These are phyloP conservation scores for Dyspetes luteomarginatus DNA, from an alignment of 2,888 invertebrate genomes.

Conservation along the genomic window DNA sequence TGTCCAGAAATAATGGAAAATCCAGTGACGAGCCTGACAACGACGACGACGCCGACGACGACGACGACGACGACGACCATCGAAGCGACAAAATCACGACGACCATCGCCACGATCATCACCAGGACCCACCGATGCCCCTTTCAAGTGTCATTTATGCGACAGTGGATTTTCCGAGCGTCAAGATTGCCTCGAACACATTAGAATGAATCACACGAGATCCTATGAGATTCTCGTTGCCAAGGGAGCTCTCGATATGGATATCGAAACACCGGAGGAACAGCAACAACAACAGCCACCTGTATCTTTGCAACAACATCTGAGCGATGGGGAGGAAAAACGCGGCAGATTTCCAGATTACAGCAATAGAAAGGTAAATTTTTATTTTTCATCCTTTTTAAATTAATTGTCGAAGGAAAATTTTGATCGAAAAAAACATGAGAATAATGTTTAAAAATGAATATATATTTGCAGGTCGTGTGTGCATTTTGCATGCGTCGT, in stretches of 20 bases:
- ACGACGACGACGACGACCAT: constrained; percentile 55
- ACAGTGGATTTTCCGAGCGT: constrained; percentile 92
- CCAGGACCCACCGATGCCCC: constrained; percentile 87
- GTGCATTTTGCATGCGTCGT: constrained; percentile 96
- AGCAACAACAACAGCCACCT: constrained; percentile 80
- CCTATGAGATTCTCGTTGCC: constrained; percentile 92
- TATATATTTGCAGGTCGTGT: constrained; percentile 88
- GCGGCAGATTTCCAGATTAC: constrained; percentile 93
- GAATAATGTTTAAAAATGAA: background rate
- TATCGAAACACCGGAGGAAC: constrained; percentile 83
- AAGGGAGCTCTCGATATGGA: constrained; percentile 90
- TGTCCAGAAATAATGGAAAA: constrained; percentile 72
- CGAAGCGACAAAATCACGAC: constrained; percentile 72
- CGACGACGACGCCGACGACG: constrained; percentile 61
- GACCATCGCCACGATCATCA: constrained; percentile 78
- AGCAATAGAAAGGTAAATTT: constrained; percentile 91
- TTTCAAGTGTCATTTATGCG: constrained; percentile 97
- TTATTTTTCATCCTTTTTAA: background rate
- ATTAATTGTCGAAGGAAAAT: background rate
- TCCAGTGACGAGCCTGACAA: background rate
- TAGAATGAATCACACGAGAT: constrained; percentile 89
- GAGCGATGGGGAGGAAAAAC: constrained; percentile 89
- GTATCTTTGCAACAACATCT: constrained; percentile 84
- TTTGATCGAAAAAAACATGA: background rate
- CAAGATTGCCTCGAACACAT: constrained; percentile 93